phyloP scores from a whole-genome alignment of 92 coral and sea anemone species.

The Pocillopora grandis region DNA sequence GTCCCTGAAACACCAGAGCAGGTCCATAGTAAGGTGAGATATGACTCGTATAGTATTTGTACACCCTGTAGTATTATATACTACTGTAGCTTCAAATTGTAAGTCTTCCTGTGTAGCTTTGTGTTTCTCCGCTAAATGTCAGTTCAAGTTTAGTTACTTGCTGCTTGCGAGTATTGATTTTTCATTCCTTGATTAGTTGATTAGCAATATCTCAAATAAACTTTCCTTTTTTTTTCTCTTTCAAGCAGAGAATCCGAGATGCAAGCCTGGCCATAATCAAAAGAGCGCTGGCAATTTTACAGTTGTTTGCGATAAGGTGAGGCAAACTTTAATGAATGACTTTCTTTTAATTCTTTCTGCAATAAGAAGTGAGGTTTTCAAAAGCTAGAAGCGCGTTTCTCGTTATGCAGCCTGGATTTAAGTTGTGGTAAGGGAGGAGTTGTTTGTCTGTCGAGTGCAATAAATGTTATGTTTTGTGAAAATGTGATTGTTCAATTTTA shows the following conservation, averaged over 20 bases:
- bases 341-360: neutral
- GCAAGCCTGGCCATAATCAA: constrained; percentile 93
- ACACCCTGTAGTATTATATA: neutral
- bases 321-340: neutral
- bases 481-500: too few relatives aligned
- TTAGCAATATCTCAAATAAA: neutral
- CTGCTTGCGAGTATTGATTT: too few relatives aligned
- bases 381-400: too few relatives aligned
- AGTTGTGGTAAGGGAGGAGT: too few relatives aligned
- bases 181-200: neutral
- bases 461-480: too few relatives aligned
- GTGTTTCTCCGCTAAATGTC: too few relatives aligned
- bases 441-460: too few relatives aligned
- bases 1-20: constrained; percentile 72
- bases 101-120: too few relatives aligned
- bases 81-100: too few relatives aligned
- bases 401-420: too few relatives aligned
- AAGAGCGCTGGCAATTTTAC: constrained; percentile 91
- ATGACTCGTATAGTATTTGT: neutral
- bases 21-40: constrained; percentile 79
- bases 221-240: neutral
- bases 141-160: too few relatives aligned
- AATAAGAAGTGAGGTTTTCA: neutral
- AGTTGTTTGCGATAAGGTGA: constrained; percentile 98
- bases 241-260: constrained; percentile 84